Conservation (phyloP, 2,113 vertebrate genomes). For the Steatornis caripensis region DNA sequence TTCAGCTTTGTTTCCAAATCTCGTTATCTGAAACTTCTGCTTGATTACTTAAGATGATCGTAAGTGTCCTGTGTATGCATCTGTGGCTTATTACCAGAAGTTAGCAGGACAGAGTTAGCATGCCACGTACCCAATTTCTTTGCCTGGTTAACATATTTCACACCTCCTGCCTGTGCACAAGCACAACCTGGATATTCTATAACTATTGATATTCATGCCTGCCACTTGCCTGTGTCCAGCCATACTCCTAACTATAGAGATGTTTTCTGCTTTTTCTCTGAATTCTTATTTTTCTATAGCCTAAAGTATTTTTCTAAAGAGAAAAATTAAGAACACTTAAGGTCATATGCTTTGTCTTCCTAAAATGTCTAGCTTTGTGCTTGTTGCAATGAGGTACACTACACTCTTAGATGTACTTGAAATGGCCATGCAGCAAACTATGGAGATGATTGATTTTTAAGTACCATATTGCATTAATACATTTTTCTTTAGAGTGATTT, state of each 20-base stretch:
- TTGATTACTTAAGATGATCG: background rate
- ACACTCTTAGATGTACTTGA: background rate
- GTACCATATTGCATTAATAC: background rate
- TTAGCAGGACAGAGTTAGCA: background rate
- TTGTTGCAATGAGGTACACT: background rate
- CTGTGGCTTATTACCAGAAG: background rate
- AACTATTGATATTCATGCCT: background rate
- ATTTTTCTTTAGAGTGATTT: conserved; percentile 46
- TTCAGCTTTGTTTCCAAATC: background rate
- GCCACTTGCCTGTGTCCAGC: background rate
- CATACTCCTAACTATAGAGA: background rate
- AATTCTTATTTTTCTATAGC: background rate
- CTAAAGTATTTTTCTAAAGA: background rate
- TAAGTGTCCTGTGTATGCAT: background rate
- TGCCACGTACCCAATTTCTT: background rate
- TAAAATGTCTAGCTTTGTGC: background rate
- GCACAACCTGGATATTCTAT: background rate
- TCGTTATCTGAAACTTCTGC: background rate
- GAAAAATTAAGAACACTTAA: background rate
- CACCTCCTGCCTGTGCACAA: background rate
- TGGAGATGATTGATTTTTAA: background rate
- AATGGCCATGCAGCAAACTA: background rate
- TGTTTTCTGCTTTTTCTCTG: background rate
- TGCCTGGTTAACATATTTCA: background rate
- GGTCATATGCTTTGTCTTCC: background rate